A percentile compares a stretch with the other conserved stretches of the same genome.
Evolutionary conservation across 2,797 vertebrate genomes (phyloP).

Genomic region (Miopithecus talapoin): DNA sequence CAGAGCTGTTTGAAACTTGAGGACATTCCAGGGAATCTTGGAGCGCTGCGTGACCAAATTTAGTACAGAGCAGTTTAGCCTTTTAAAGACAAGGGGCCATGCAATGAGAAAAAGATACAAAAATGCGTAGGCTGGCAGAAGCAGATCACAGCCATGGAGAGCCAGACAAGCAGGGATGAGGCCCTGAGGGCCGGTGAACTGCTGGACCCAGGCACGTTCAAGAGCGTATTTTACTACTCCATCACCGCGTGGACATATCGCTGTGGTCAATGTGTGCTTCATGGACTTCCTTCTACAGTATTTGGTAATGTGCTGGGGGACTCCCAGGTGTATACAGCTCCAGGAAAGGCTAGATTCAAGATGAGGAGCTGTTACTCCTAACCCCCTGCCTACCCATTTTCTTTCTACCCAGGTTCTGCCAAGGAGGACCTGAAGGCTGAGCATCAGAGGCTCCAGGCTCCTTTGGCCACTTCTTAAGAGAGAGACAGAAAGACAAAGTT

Average conservation of each 20-base stretch:
- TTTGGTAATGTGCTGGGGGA: background rate
- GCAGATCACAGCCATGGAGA: background rate
- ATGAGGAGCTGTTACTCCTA: background rate
- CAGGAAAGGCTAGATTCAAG: background rate
- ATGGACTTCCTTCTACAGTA: slow-evolving; percentile 39
- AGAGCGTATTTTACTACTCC: rapidly evolving
- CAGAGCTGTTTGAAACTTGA: slow-evolving; percentile 91
- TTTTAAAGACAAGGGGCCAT: slow-evolving; percentile 95
- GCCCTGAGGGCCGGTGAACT: background rate
- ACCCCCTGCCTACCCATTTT: background rate
- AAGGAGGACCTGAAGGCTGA: rapidly evolving
- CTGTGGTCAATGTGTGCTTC: background rate
- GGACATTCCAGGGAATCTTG: slow-evolving; percentile 98
- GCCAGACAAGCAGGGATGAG: background rate
- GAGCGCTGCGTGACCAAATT: slow-evolving; percentile 98
- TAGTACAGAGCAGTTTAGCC: slow-evolving; percentile 95
- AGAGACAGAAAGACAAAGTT: background rate
- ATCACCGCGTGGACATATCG: background rate
- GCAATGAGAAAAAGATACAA: slow-evolving; percentile 83
- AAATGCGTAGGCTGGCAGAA: slow-evolving; percentile 74
- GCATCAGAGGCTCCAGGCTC: background rate
- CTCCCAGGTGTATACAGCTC: background rate
- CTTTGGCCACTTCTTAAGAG: background rate
- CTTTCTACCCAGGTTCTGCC: background rate
- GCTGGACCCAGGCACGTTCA: background rate